Conservation (phyloP, 2,797 vertebrate genomes). For the Mastacembelus armatus region DNA sequence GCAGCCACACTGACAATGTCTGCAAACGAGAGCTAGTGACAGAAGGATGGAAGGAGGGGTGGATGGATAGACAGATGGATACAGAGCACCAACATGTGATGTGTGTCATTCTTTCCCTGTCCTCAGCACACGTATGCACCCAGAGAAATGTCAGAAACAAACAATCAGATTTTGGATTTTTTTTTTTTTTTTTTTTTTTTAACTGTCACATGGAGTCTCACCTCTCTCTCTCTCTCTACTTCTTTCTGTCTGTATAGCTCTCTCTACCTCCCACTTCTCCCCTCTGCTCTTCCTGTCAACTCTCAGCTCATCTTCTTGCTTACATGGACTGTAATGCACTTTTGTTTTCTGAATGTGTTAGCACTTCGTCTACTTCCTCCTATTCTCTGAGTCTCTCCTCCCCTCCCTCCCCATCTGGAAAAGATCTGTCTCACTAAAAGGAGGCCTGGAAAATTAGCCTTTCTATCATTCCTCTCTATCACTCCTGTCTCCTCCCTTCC, state of each 20-base stretch:
- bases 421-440: conserved; percentile 68
- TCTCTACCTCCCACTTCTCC: background rate
- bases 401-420: conserved; percentile 55
- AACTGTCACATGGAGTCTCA: conserved; percentile 44
- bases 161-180: conserved; percentile 54
- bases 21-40: conserved; percentile 57
- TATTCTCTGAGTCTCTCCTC: conserved; percentile 23
- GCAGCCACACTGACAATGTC: conserved; percentile 34
- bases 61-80: conserved; percentile 70
- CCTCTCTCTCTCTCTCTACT: conserved; percentile 17
- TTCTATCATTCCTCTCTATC: conserved; percentile 47
- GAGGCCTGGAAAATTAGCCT: conserved; percentile 64
- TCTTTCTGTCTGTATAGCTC: background rate
- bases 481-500: conserved; percentile 37
- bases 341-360: conserved; percentile 64
- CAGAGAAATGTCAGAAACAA: conserved; percentile 56
- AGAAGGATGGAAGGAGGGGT: conserved; percentile 63
- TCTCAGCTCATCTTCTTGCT: conserved; percentile 61
- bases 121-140: conserved; percentile 50
- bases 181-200: conserved; percentile 61
- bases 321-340: conserved; percentile 61
- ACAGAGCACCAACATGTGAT: conserved; percentile 55
- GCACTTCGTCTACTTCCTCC: conserved; percentile 55
- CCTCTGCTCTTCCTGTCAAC: conserved; percentile 38
- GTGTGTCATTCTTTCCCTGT: conserved; percentile 59